Conservation (phyloP, 2,888 invertebrate genomes). For the Eueremaeus valkanovi region DNA sequence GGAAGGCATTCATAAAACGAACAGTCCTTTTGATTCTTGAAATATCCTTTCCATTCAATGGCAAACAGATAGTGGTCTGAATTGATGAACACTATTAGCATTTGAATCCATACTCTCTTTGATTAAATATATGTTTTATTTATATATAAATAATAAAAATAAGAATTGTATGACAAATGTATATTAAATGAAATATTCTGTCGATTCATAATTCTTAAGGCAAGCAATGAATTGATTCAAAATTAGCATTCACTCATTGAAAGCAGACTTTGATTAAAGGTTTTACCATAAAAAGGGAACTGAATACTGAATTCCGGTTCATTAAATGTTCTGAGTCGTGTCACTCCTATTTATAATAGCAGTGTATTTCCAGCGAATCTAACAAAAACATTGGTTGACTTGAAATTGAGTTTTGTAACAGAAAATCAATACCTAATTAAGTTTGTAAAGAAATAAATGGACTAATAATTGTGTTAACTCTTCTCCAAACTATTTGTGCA, state of each 20-base stretch:
- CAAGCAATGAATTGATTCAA: constrained; percentile 13
- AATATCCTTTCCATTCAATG: neutral
- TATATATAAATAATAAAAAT: neutral
- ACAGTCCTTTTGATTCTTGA: constrained; percentile 7
- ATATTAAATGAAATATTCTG: neutral
- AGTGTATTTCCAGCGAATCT: neutral
- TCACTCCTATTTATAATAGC: neutral
- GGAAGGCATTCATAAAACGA: constrained; percentile 84
- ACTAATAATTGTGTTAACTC: constrained; percentile 24
- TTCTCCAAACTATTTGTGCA: too few relatives aligned
- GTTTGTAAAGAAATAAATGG: constrained; percentile 14
- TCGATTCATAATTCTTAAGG: neutral
- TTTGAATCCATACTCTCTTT: constrained; percentile 25
- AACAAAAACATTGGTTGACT: neutral
- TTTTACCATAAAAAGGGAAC: constrained; percentile 1
- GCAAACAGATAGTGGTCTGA: neutral
- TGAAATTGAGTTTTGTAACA: neutral
- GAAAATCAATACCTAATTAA: constrained; percentile 16
- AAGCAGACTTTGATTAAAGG: constrained; percentile 8
- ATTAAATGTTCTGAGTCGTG: constrained; percentile 31
- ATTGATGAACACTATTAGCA: neutral
- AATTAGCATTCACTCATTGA: constrained; percentile 28
- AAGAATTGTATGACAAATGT: neutral
- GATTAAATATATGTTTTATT: constrained; percentile 13
- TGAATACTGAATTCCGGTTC: neutral